These are phyloP conservation scores for Drosophila kurseongensis DNA, from an alignment of 1,140 invertebrate species.

Conservation along the genomic window DNA sequence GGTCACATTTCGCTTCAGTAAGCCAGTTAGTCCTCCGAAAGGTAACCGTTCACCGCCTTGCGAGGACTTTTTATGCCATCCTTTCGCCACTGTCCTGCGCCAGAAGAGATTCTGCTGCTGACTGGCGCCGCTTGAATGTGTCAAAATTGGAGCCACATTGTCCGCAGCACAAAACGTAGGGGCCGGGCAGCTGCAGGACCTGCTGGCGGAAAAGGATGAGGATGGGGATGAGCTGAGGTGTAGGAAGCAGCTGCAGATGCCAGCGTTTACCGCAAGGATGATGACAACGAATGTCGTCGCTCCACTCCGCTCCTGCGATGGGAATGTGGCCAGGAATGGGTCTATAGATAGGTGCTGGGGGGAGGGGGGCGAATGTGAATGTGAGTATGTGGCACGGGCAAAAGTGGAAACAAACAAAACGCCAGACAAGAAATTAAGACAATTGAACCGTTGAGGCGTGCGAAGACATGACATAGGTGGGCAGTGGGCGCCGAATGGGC, in stretches of 20 bases:
- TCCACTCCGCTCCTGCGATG: not conserved
- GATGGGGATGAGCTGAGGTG: constrained; percentile 8
- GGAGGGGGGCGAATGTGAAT: not conserved
- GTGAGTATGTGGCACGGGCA: constrained; percentile 24
- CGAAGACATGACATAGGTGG: constrained; percentile 62
- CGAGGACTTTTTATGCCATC: constrained; percentile 6
- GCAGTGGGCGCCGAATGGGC: constrained; percentile 36
- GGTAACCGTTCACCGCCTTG: constrained; percentile 7
- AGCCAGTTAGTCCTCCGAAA: constrained; percentile 8
- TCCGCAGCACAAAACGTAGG: constrained; percentile 81
- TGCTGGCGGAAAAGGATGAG: constrained; percentile 27
- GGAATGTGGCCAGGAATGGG: not conserved
- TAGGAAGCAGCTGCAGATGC: constrained; percentile 64
- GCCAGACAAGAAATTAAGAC: constrained; percentile 81
- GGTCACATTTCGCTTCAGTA: constrained; percentile 1
- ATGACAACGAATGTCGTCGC: constrained; percentile 27
- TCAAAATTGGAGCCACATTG: constrained; percentile 83
- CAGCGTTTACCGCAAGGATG: constrained; percentile 73
- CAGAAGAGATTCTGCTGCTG: constrained; percentile 36
- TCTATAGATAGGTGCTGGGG: not conserved
- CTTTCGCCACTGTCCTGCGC: constrained; percentile 37
- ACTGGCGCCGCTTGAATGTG: constrained; percentile 79
- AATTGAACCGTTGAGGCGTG: constrained; percentile 82
- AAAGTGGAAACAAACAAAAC: constrained; percentile 73
- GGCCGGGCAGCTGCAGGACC: constrained; percentile 21